Base-by-base conservation (phyloP, 2,113 vertebrate species). In the Globicephala melas region DNA sequence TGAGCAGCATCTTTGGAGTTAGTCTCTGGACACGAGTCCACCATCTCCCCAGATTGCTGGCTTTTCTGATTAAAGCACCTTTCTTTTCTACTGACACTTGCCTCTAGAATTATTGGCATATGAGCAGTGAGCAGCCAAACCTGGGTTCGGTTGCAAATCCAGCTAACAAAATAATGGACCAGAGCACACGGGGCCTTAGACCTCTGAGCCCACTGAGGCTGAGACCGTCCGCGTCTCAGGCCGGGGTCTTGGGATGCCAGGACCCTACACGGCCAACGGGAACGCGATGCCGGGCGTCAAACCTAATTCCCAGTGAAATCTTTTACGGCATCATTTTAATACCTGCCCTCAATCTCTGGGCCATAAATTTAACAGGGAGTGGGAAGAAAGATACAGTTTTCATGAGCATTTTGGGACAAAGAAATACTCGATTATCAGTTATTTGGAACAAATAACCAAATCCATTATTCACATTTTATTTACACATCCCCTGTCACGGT, bases 231-330 rank as follows among this genome's bases (percentile, higher is more conserved):
- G 1, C 4, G 7, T 11, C 21, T 21, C 6, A 8, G 53, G 28
- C 60, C 2, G 23, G 17, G 4, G 4, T 31, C 62, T 83, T 6
- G 1, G 17, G 5, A 15, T 20, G 4, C 6, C 67, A 6, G 15
- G 53, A 15, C 38, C n/a, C 44, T 10, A 13, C 15, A 23, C 1
- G 0, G 3, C 9, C 11, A 3, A 12, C 1, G 0, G 38, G 18
- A 44, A 6, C 6, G 15, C 25, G 31, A 20, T 9, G 2, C 14
- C 5, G 1, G 55, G 44, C 3, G 0, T 36, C 38, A 2, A 15
- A 36, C 9, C 53, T 41, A 44, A 38, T 31, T 18, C 25, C 3
- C 7, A 17, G 4, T 25, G 63, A 73, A 0, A 8, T 20, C 14
- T 50, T 58, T 44, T 2, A 10, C 44, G 3, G 50, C 26, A 2